Evolutionary conservation across 2,888 invertebrate species (phyloP).

Genomic region (Phanerotoma sp.): DNA sequence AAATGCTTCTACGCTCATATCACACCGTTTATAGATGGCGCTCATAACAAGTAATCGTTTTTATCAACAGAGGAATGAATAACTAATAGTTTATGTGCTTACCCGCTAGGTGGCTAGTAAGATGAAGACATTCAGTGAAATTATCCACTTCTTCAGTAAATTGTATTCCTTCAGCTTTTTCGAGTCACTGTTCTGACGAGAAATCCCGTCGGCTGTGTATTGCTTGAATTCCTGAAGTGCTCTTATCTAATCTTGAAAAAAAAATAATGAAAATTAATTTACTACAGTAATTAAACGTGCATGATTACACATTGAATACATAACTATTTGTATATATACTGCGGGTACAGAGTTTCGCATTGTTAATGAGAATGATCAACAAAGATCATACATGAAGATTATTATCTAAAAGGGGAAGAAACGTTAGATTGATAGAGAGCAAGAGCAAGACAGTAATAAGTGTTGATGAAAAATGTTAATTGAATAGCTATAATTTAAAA

Average conservation of each 20-base stretch:
- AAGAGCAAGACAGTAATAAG: not conserved
- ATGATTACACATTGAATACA: not conserved
- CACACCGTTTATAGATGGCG: not conserved
- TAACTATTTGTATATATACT: not conserved
- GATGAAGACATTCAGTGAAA: not conserved
- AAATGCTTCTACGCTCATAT: conserved; percentile 13
- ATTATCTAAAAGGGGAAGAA: not conserved
- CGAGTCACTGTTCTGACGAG: conserved; percentile 3
- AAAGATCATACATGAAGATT: not conserved
- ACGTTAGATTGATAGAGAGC: not conserved
- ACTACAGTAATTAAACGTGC: conserved; percentile 4
- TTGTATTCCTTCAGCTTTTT: conserved; percentile 4
- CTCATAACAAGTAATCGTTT: no score
- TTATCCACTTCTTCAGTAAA: not conserved
- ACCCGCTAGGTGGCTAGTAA: not conserved
- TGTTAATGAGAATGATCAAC: conserved; percentile 5
- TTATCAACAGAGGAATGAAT: not conserved
- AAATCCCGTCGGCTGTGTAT: conserved; percentile 5
- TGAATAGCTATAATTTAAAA: no score
- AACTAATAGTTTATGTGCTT: not conserved
- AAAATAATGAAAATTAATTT: not conserved
- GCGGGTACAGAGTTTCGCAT: not conserved
- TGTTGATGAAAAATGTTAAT: not conserved
- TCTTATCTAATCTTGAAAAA: conserved; percentile 13
- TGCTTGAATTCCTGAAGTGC: conserved; percentile 8